A percentile compares a stretch with the other conserved stretches of the same genome.
phyloP scores from a whole-genome alignment of 2,888 invertebrate species.

The Archaeoteleia sp. region DNA sequence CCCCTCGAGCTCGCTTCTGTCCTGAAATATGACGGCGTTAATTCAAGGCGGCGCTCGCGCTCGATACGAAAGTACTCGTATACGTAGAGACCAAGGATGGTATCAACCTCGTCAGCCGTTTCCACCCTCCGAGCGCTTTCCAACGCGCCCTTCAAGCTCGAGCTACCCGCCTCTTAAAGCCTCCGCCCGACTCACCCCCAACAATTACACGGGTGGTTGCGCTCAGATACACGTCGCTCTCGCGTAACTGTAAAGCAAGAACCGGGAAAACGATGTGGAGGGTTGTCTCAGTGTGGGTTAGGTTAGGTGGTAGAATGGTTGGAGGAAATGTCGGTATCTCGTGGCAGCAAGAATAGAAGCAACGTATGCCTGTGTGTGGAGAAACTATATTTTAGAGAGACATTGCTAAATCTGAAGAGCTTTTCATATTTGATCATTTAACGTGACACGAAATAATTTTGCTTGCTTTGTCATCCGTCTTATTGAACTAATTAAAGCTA shows the following conservation, averaged over 20 bases:
- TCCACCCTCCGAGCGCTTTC: conserved; percentile 59
- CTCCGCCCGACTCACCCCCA: conserved; percentile 58
- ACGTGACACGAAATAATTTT: too few relatives aligned
- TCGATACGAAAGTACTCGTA: conserved; percentile 60
- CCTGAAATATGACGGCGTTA: conserved; percentile 74
- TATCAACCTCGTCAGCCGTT: conserved; percentile 66
- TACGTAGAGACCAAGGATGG: conserved; percentile 45
- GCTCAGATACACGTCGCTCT: conserved; percentile 71
- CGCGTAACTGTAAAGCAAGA: conserved; percentile 70
- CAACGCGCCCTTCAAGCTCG: conserved; percentile 61
- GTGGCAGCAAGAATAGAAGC: conserved; percentile 27
- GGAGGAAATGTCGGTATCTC: conserved; percentile 24
- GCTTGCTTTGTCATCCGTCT: too few relatives aligned
- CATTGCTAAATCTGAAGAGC: too few relatives aligned
- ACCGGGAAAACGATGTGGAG: conserved; percentile 57
- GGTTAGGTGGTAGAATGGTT: conserved; percentile 34
- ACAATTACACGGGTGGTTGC: conserved; percentile 74
- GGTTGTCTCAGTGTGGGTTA: conserved; percentile 46
- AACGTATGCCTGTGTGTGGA: too few relatives aligned
- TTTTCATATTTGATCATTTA: too few relatives aligned
- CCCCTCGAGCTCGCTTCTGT: conserved; percentile 63
- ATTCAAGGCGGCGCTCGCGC: conserved; percentile 69
- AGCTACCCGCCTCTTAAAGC: conserved; percentile 55
- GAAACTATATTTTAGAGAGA: too few relatives aligned
- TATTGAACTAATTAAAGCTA: too few relatives aligned